Conservation (phyloP, 2,113 vertebrate genomes). For the Oreochromis aureus region DNA sequence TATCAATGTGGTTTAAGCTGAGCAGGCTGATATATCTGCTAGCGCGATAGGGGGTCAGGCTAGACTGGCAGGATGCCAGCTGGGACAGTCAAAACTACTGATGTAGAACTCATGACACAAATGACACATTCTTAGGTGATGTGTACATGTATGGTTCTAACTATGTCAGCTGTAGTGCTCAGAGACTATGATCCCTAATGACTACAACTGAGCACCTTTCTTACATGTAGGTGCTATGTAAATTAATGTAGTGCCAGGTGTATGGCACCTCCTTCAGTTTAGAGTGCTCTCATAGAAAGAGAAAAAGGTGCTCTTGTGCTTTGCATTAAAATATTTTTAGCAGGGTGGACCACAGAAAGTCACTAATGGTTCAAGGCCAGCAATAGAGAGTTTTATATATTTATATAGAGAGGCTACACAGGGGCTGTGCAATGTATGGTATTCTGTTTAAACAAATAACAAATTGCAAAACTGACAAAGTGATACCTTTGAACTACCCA, state of each 20-base stretch:
- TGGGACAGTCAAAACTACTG: neutral
- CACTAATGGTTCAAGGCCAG: neutral
- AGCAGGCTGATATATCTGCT: conserved; percentile 33
- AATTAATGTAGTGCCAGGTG: neutral
- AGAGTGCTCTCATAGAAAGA: neutral
- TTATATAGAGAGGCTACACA: neutral
- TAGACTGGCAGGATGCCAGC: conserved; percentile 26
- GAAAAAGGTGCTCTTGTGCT: neutral
- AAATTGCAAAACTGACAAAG: neutral
- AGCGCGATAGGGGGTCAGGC: neutral
- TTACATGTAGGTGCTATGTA: neutral
- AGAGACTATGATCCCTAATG: neutral
- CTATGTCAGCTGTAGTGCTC: neutral
- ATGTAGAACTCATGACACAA: conserved; percentile 1
- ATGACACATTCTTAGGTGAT: neutral
- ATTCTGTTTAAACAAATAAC: neutral
- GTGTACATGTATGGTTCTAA: neutral
- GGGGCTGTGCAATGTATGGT: neutral
- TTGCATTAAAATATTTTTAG: neutral
- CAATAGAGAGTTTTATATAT: neutral
- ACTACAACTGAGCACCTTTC: neutral
- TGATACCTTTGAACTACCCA: neutral
- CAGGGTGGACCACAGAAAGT: neutral
- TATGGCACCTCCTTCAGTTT: neutral
- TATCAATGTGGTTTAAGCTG: conserved; percentile 45